Conservation (phyloP, 2,113 vertebrate species). For the Bubo bubo region DNA sequence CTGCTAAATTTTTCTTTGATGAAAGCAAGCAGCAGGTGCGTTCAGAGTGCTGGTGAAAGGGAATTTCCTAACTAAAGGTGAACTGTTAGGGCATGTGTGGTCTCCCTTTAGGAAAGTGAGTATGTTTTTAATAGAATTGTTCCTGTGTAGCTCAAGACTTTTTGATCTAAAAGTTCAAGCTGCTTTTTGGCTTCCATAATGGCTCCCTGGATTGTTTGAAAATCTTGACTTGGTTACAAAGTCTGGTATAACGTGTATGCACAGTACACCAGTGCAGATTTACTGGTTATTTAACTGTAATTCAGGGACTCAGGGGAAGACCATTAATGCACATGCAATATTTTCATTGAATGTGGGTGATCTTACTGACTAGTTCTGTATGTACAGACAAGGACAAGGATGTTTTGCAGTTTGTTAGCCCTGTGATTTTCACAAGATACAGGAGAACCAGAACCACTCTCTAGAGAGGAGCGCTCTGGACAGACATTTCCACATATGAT, state of each 20-base stretch:
- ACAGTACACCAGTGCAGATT: not conserved
- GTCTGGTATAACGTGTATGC: not conserved
- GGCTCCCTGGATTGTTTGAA: not conserved
- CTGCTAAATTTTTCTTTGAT: not conserved
- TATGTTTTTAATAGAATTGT: not conserved
- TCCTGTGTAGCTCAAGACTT: not conserved
- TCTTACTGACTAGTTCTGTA: not conserved
- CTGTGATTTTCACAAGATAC: not conserved
- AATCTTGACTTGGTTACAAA: not conserved
- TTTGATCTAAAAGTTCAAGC: not conserved
- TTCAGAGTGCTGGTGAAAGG: not conserved
- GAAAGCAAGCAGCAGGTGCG: not conserved
- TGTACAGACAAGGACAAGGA: not conserved
- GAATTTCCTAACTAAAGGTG: conserved; percentile 1
- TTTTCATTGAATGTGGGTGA: not conserved
- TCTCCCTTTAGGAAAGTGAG: not conserved
- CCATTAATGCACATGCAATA: not conserved
- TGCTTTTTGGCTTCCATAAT: not conserved
- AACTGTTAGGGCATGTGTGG: not conserved
- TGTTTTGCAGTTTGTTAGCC: not conserved
- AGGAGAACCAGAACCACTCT: not conserved
- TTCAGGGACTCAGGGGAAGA: not conserved
- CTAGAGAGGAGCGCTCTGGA: not conserved
- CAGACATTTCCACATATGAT: accelerated
- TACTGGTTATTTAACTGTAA: not conserved